Percentiles rank a stretch among this genome's conserved stretches.
These are phyloP conservation scores for Thamnaconus septentrionalis DNA, from an alignment of 2,113 vertebrate genomes.

Conservation along the genomic window DNA sequence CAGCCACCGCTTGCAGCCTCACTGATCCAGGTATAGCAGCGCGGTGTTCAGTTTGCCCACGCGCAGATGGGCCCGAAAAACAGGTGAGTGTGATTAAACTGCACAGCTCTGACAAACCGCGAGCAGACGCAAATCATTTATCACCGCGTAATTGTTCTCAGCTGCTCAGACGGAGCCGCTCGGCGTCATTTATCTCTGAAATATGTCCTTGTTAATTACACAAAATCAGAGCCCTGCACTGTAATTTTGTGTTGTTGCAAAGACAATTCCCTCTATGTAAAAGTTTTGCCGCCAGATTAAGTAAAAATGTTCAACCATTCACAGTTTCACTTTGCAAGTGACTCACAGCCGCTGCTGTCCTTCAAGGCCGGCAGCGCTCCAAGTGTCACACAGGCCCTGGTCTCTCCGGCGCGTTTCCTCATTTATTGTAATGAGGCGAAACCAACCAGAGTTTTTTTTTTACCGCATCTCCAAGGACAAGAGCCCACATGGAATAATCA, in stretches of 20 bases:
- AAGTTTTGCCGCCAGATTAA: too few relatives aligned
- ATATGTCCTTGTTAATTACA: slow-evolving; percentile 10
- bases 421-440: slow-evolving; percentile 18
- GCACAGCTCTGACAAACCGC: slow-evolving; percentile 48
- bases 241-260: too few relatives aligned
- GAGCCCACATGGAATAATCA: slow-evolving; percentile 7
- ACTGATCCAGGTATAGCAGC: slow-evolving; percentile 59
- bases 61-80: slow-evolving; percentile 42
- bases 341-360: slow-evolving; percentile 33
- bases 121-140: slow-evolving; percentile 55
- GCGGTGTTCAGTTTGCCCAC: slow-evolving; percentile 49
- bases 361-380: slow-evolving; percentile 26
- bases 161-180: slow-evolving; percentile 57
- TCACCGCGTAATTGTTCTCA: slow-evolving; percentile 60
- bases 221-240: too few relatives aligned
- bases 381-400: slow-evolving; percentile 19
- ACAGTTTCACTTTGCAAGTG: not conserved
- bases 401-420: slow-evolving; percentile 32
- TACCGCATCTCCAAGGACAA: slow-evolving; percentile 10
- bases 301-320: too few relatives aligned
- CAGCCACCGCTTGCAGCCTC: slow-evolving; percentile 22
- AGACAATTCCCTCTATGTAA: too few relatives aligned
- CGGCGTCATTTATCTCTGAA: slow-evolving; percentile 36
- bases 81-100: slow-evolving; percentile 69
- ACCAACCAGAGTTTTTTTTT: slow-evolving; percentile 7